Evolutionary conservation across 2,888 invertebrate genomes (phyloP).

Genomic region (Nomada fabriciana): DNA sequence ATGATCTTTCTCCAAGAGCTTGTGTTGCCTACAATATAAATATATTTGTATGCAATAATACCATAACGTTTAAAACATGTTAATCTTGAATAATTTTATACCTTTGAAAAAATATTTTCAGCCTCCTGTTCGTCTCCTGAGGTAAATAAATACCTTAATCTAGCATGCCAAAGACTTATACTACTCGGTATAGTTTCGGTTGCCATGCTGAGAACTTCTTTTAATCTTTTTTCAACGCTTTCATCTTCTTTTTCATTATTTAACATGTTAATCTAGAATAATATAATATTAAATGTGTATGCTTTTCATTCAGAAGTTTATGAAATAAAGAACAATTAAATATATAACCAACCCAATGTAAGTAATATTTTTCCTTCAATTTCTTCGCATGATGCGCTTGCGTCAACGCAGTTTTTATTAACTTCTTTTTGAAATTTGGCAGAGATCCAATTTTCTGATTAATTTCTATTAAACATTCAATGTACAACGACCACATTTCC

Average conservation of each 20-base stretch:
- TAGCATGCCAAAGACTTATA: constrained; percentile 85
- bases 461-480: constrained; percentile 86
- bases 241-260: constrained; percentile 73
- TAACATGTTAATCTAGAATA: constrained; percentile 77
- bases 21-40: constrained; percentile 76
- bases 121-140: constrained; percentile 83
- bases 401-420: constrained; percentile 85
- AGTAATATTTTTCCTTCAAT: constrained; percentile 85
- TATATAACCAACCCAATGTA: constrained; percentile 81
- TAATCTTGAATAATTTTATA: constrained; percentile 53
- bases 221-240: constrained; percentile 74
- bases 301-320: neutral
- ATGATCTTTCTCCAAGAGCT: constrained; percentile 81
- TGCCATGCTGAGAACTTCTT: constrained; percentile 83
- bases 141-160: constrained; percentile 84
- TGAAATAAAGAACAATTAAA: constrained; percentile 22
- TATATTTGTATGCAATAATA: neutral
- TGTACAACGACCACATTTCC: constrained; percentile 86
- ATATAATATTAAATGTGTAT: constrained; percentile 22
- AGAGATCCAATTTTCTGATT: constrained; percentile 84
- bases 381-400: constrained; percentile 85
- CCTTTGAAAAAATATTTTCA: constrained; percentile 83
- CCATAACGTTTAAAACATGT: neutral
- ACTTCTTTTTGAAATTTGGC: constrained; percentile 85
- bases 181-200: constrained; percentile 84